Evolutionary conservation across 2,888 invertebrate species (phyloP), one percentile per base, ranked within the genome.

Genomic region (Phymatocera aterrima): DNA sequence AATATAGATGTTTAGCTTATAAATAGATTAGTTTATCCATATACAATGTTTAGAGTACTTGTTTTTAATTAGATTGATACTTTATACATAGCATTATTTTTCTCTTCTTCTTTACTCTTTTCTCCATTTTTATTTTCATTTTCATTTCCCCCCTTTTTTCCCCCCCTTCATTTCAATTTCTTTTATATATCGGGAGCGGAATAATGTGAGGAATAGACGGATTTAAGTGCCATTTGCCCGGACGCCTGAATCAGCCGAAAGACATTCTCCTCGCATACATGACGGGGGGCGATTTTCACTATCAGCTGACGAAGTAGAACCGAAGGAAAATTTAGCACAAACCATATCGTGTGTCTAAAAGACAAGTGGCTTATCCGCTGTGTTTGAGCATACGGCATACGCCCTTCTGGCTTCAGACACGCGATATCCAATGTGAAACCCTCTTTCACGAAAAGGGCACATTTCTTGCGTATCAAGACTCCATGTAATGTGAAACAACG

Each of bases 1-100:
- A 87, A 85, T 88, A 88, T 88, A 87, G 87, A 88, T 85, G 89
- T 88, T n/a, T 89, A 88, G 88, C 88, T 89, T 89, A 89, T 86
- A 88, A 89, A 89, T 89, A 88, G 85, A 87, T 88, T 88, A 85
- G 84, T 88, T 88, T 83, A 81, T 84, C 81, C 82, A 83, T 84
- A 83, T 82, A 83, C 82, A 80, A 81, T 83, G 80, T 82, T 74
- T 87, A 87, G 86, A 86, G 83, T 87, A 88, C 87, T 88, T 86
- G 87, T 86, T 85, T n/a, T 87, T 87, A 87, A 86, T 89, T 86
- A 87, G 85, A 87, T 89, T 87, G 88, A 86, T 89, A 87, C 87
- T 87, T 89, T 89, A 88, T 86, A 89, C 85, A 88, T 86, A 87
- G 86, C 87, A 83, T 83, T 81, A 81, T 81, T 82, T 81, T 81